These are phyloP conservation scores for Drosophila melanogaster DNA, from an alignment of 1,140 invertebrate genomes.

Conservation along the genomic window DNA sequence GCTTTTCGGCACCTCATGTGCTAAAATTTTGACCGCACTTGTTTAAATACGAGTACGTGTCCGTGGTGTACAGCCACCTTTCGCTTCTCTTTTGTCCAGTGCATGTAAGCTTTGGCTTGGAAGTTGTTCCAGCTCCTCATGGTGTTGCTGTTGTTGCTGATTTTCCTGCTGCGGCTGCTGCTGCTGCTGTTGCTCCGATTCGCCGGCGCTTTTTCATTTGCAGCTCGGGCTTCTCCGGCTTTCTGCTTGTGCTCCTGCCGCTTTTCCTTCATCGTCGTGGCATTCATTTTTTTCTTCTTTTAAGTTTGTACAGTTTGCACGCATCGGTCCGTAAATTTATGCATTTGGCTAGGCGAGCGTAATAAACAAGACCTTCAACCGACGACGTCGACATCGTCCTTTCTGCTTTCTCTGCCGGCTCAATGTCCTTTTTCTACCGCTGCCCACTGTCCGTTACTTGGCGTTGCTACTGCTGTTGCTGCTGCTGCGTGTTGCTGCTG, in stretches of 20 bases:
- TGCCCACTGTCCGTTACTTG: slow-evolving; percentile 19
- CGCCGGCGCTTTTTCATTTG: slow-evolving; percentile 69
- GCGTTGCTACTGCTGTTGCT: slow-evolving; percentile 31
- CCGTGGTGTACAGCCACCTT: slow-evolving; percentile 5
- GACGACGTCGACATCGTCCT: slow-evolving; percentile 56
- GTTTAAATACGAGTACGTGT: slow-evolving; percentile 22
- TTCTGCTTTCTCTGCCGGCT: slow-evolving; percentile 20
- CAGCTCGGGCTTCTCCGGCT: slow-evolving; percentile 66
- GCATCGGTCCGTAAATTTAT: slow-evolving; percentile 83
- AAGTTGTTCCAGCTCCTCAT: slow-evolving; percentile 46
- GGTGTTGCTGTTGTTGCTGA: slow-evolving; percentile 8
- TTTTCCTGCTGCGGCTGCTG: slow-evolving; percentile 6
- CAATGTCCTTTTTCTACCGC: slow-evolving; percentile 13
- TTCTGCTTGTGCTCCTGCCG: slow-evolving; percentile 21
- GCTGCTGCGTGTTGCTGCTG: slow-evolving; percentile 9
- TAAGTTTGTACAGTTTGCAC: slow-evolving; percentile 80
- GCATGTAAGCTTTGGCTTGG: slow-evolving; percentile 68
- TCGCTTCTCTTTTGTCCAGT: slow-evolving; percentile 54
- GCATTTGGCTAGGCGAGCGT: slow-evolving; percentile 82
- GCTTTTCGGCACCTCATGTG: neutral
- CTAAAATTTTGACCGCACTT: slow-evolving; percentile 22
- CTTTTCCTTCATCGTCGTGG: slow-evolving; percentile 25
- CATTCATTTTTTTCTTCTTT: slow-evolving; percentile 63
- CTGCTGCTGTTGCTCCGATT: slow-evolving; percentile 32
- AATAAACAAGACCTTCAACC: slow-evolving; percentile 83